Percentiles rank a stretch among this genome's conserved stretches.
Conservation (phyloP, 2,888 invertebrate species). For the Poecilobothrus nobilitatus region DNA sequence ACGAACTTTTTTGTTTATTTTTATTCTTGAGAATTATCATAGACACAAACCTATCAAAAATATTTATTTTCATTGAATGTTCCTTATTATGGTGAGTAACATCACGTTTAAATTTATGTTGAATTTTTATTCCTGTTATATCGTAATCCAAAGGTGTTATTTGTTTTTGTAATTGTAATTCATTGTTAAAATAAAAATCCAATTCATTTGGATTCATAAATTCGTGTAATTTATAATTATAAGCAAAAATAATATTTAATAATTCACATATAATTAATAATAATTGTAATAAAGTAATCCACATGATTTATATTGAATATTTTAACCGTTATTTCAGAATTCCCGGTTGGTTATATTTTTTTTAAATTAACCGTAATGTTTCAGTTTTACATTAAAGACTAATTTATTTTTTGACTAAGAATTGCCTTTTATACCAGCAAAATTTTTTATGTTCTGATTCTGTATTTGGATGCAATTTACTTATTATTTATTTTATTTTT, state of each 20-base stretch:
- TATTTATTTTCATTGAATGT: constrained; percentile 9
- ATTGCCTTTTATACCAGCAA: not conserved
- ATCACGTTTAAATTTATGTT: constrained; percentile 11
- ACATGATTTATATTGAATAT: not conserved
- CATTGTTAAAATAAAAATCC: constrained; percentile 41
- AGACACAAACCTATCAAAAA: constrained; percentile 16
- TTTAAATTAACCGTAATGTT: not conserved
- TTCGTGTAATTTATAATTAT: constrained; percentile 16
- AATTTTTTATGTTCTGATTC: not conserved
- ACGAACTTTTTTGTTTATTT: not conserved
- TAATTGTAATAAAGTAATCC: not conserved
- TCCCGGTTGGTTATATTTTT: too few relatives aligned
- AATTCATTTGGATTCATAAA: constrained; percentile 32
- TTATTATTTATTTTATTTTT: not conserved
- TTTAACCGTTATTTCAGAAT: not conserved
- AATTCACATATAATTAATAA: not conserved
- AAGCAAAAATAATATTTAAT: not conserved
- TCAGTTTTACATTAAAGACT: not conserved
- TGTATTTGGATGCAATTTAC: not conserved
- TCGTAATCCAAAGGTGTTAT: constrained; percentile 49
- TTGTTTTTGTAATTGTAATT: not conserved
- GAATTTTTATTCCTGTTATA: constrained; percentile 48
- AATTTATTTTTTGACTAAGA: not conserved
- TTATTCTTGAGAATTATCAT: not conserved
- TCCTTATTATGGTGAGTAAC: not conserved